These are phyloP conservation scores for Euleptes europaea DNA, from an alignment of 2,113 vertebrate species.

Conservation along the genomic window DNA sequence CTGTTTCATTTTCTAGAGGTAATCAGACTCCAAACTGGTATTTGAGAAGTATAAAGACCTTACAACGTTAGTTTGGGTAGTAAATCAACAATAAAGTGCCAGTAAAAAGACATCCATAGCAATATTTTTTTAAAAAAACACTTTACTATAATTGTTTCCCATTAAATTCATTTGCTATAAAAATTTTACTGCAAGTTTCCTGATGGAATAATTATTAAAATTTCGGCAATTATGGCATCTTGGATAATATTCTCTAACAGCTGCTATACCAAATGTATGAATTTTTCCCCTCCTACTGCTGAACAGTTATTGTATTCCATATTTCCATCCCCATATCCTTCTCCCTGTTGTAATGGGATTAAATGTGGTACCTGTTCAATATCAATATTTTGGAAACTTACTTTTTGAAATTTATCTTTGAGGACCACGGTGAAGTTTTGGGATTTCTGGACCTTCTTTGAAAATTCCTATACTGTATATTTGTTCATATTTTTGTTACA, in stretches of 20 bases:
- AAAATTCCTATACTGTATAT: too few species aligned
- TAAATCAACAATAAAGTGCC: background rate
- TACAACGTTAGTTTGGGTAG: background rate
- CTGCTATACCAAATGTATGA: background rate
- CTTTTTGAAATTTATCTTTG: too few species aligned
- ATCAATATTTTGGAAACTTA: too few species aligned
- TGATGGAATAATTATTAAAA: slow-evolving; percentile 6
- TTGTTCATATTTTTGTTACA: too few species aligned
- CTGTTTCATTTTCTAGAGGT: background rate
- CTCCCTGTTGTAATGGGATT: background rate
- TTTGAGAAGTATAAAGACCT: background rate
- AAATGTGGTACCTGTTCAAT: background rate
- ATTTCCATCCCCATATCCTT: background rate
- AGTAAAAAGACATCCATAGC: background rate
- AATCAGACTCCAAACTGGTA: background rate
- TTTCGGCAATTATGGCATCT: background rate
- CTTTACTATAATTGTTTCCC: slow-evolving; percentile 12
- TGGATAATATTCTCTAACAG: background rate
- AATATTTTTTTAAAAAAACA: background rate
- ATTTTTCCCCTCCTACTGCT: background rate
- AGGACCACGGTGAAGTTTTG: too few species aligned
- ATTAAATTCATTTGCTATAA: slow-evolving; percentile 14
- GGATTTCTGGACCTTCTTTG: too few species aligned
- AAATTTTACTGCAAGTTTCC: background rate
- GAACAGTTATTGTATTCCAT: background rate